phyloP scores from a whole-genome alignment of 1,140 invertebrate species.

The Grapholita molesta region DNA sequence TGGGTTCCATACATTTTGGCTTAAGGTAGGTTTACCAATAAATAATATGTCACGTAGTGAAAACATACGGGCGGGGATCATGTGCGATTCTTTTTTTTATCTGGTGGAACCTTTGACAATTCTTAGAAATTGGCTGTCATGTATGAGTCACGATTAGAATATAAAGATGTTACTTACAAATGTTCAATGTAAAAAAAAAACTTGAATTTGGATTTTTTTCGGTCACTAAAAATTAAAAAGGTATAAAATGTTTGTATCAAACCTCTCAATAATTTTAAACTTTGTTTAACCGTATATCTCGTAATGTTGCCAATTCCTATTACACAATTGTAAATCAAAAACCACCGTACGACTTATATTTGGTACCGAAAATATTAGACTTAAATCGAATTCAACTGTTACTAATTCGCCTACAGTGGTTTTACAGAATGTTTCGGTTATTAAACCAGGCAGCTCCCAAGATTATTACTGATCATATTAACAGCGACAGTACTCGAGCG shows the following conservation, averaged over 20 bases:
- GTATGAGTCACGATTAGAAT: not conserved
- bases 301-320: no score
- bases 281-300: no score
- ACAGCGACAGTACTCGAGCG: no score
- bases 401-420: no score
- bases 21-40: constrained; percentile 38
- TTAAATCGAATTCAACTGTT: no score
- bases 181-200: not conserved
- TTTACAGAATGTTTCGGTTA: no score
- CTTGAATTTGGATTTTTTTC: not conserved
- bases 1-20: not conserved
- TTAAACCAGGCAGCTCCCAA: no score
- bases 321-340: no score
- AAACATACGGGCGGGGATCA: constrained; percentile 48
- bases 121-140: not conserved
- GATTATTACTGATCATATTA: no score
- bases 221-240: not conserved
- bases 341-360: no score
- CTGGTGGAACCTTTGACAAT: not conserved
- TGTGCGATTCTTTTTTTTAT: constrained; percentile 19
- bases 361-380: no score
- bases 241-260: not conserved
- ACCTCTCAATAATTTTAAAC: not conserved
- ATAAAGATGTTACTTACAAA: not conserved
- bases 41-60: constrained; percentile 62